A percentile compares a stretch with the other conserved stretches of the same genome.
Conservation (phyloP, 2,113 vertebrate species). For the Morphnarchus princeps region DNA sequence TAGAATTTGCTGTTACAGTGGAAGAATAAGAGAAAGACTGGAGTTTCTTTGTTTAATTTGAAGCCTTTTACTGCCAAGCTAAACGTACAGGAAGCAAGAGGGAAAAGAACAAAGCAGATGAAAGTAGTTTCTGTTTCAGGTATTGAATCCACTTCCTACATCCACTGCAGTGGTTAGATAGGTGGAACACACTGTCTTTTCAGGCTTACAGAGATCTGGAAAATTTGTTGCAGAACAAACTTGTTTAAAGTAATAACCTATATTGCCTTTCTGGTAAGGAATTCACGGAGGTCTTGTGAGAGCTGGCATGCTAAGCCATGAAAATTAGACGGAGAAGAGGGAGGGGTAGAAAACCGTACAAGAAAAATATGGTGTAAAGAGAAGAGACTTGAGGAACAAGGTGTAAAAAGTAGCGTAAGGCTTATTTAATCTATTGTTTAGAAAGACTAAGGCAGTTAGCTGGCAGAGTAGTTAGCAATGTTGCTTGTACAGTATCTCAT, state of each 20-base stretch:
- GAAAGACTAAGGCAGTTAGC: background rate
- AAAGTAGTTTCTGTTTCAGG: background rate
- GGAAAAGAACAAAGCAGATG: background rate
- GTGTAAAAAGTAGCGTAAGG: background rate
- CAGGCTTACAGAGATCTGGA: background rate
- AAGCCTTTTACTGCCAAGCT: background rate
- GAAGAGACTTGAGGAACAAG: background rate
- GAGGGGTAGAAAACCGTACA: background rate
- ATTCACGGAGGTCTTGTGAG: background rate
- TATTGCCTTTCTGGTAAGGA: background rate
- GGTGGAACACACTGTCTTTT: background rate
- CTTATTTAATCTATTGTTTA: background rate
- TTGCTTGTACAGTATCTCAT: background rate
- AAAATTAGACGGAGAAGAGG: background rate
- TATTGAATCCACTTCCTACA: background rate
- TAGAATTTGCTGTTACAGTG: background rate
- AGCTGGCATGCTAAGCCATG: background rate
- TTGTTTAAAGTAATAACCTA: background rate
- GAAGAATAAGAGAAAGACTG: background rate
- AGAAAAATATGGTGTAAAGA: background rate
- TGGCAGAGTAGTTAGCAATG: background rate
- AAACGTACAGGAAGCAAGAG: background rate
- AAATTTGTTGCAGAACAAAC: background rate
- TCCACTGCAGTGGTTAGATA: background rate
- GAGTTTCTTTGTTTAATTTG: background rate